Conservation (phyloP, 2,888 invertebrate species). For the Drosophila multiciliata region DNA sequence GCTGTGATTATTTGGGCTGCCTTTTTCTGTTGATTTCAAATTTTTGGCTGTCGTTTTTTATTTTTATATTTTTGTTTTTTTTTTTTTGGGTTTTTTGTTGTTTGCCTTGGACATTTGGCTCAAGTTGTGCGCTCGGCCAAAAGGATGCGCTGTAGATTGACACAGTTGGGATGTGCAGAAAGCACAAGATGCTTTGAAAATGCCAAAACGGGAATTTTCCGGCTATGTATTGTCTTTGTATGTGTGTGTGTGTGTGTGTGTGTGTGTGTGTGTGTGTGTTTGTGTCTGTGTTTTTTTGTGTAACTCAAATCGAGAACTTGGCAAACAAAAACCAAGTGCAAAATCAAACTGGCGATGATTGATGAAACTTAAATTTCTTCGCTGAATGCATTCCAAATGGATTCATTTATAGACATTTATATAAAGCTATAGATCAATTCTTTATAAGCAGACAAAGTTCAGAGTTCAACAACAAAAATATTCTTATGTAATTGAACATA, state of each 20-base stretch:
- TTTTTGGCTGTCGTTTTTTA: neutral
- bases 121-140: slow-evolving; percentile 32
- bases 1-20: slow-evolving; percentile 54
- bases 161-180: slow-evolving; percentile 38
- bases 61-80: slow-evolving; percentile 3
- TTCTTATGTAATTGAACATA: neutral
- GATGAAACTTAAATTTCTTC: neutral
- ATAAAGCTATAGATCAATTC: neutral
- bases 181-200: neutral
- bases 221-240: slow-evolving; percentile 4
- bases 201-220: slow-evolving; percentile 16
- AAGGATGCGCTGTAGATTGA: slow-evolving; percentile 49
- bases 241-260: neutral
- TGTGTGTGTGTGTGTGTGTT: neutral
- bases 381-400: neutral
- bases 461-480: neutral
- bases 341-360: neutral
- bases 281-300: neutral
- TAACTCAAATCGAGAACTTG: slow-evolving; percentile 20
- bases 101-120: slow-evolving; percentile 52
- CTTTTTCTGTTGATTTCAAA: slow-evolving; percentile 10
- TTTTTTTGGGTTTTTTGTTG: slow-evolving; percentile 26
- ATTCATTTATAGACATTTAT: neutral
- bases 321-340: slow-evolving; percentile 2
- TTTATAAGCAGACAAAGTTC: neutral